Base-by-base conservation (phyloP, 2,888 invertebrate species). In the Pyrrhosoma nymphula region DNA sequence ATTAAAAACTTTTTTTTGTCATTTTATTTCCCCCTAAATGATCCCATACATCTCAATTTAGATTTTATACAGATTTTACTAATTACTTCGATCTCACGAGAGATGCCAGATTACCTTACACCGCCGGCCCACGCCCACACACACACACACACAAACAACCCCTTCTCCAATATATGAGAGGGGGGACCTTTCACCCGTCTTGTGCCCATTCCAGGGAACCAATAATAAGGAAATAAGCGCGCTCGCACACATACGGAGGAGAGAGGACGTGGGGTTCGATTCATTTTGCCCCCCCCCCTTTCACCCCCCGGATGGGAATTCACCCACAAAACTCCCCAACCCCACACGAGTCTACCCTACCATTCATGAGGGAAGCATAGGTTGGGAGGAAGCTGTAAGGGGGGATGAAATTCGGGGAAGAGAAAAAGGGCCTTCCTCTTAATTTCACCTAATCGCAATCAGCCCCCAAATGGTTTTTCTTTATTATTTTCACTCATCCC, bases 361-460 rank as follows among this genome's bases (percentile, higher is more conserved):
- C 82, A 30, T 82, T 35, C 82, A 35, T 10, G 35, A 82, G 82
- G 35, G 82, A 23, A 82, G 82, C 35, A 82, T 82, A 82, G 82
- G 63, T 63, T 8, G 39, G 60, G 23, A 12, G 35, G 30, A 2
- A 20, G 60, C 3, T 14, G 39, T 30, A 39, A 56, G 30, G 26
- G 63, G 35, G 63, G 60, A 60, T 47, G 47, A 20, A 60, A 60
- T 3, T 60, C 16, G 39, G 91, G 35, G 63, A 4, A 39, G 63
- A 91, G 23, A 39, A 69, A 39, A 69, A 26, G 60, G 35, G 18
- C 91, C 91, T 91, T 91, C 91, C 91, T 63, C 91, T 91, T 63
- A 75, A 93, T 75, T 93, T 69, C 93, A 69, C 93, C 69, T 75
- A 93, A 93, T 93, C 69, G 93, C 93, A 47, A 60, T 93, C 93